These are phyloP conservation scores for Aricia artaxerxes DNA, from an alignment of 2,888 invertebrate species.

Conservation along the genomic window DNA sequence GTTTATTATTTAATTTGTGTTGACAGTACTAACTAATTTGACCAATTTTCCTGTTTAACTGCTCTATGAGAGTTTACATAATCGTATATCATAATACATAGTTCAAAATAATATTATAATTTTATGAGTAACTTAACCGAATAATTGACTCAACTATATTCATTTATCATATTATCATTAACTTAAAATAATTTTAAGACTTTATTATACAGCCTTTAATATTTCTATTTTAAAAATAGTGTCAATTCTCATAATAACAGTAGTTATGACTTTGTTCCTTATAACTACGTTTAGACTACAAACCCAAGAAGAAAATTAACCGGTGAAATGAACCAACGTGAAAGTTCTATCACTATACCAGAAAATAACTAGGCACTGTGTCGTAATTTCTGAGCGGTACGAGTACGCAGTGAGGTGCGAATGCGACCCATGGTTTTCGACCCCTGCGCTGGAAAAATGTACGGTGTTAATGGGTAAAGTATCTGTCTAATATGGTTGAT, in stretches of 20 bases:
- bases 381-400: too few relatives aligned
- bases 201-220: not conserved
- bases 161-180: too few relatives aligned
- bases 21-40: not conserved
- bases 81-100: not conserved
- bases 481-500: too few relatives aligned
- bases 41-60: not conserved
- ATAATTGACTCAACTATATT: not conserved
- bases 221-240: slow-evolving; percentile 1
- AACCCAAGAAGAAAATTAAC: too few relatives aligned
- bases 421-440: too few relatives aligned
- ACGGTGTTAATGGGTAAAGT: too few relatives aligned
- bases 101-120: not conserved
- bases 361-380: too few relatives aligned
- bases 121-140: not conserved
- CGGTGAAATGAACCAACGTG: too few relatives aligned
- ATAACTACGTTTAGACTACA: not conserved
- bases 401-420: too few relatives aligned
- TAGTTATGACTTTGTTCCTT: slow-evolving; percentile 10
- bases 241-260: not conserved
- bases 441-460: too few relatives aligned
- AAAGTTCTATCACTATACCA: too few relatives aligned
- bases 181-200: not conserved
- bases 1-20: not conserved
- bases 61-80: not conserved